phyloP scores from a whole-genome alignment of 2,888 invertebrate genomes.

The Ectemnius lituratus region DNA sequence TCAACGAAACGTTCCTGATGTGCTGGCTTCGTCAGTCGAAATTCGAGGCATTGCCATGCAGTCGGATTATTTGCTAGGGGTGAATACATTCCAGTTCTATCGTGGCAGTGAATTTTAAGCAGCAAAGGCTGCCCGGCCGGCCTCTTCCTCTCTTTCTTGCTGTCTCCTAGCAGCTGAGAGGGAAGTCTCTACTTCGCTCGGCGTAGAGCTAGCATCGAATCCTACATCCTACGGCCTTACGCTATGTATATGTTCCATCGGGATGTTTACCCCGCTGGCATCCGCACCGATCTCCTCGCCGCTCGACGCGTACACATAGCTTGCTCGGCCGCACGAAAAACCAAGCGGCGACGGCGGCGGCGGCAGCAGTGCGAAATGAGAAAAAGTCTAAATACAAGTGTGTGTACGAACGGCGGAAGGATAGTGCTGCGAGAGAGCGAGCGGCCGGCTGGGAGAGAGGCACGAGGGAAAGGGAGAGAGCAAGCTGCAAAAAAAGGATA shows the following conservation, averaged over 20 bases:
- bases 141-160: no score
- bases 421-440: constrained; percentile 13
- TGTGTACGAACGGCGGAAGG: constrained; percentile 16
- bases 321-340: constrained; percentile 46
- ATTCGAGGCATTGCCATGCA: no score
- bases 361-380: constrained; percentile 41
- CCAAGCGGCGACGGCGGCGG: constrained; percentile 9
- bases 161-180: no score
- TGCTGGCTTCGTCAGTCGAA: no score
- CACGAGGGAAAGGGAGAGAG: constrained; percentile 5
- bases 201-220: no score
- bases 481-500: constrained; percentile 23
- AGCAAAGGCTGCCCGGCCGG: no score
- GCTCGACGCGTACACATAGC: constrained; percentile 35
- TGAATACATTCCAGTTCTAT: no score
- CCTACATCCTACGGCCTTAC: neutral
- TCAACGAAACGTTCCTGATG: neutral
- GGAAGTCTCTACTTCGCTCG: no score
- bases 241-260: neutral
- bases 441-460: constrained; percentile 11
- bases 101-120: no score
- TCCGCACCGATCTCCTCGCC: neutral
- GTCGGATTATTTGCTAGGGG: no score
- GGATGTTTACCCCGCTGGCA: constrained; percentile 39
- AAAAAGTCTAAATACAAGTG: constrained; percentile 51